A percentile compares a stretch with the other conserved stretches of the same genome.
These are phyloP conservation scores for Napeogenes sylphis DNA, from an alignment of 2,888 invertebrate species.

Conservation along the genomic window DNA sequence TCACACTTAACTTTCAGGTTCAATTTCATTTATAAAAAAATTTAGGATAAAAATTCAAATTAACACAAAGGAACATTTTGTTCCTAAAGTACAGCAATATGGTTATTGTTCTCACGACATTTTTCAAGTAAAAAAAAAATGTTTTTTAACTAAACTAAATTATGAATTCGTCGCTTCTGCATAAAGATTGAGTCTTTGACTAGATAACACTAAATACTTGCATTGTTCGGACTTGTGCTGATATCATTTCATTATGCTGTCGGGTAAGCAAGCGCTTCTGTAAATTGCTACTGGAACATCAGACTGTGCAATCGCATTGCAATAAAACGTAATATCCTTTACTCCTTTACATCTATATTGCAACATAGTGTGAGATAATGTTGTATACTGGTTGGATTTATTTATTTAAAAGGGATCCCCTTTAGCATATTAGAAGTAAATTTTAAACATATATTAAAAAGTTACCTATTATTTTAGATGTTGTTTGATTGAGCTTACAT, in stretches of 20 bases:
- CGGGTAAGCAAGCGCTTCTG: constrained; percentile 49
- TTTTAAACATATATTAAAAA: too few species aligned
- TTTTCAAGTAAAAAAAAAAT: neutral
- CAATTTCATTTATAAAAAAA: too few species aligned
- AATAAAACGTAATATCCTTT: constrained; percentile 24
- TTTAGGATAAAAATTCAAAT: neutral
- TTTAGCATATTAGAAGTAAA: neutral
- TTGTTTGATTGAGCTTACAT: too few species aligned
- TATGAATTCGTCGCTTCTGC: constrained; percentile 20
- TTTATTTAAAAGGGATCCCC: neutral
- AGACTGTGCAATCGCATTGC: constrained; percentile 26
- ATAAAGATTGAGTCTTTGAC: constrained; percentile 28
- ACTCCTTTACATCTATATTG: constrained; percentile 5
- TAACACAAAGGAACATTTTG: neutral
- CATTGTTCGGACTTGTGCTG: constrained; percentile 26
- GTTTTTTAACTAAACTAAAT: neutral
- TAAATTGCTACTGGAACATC: constrained; percentile 30
- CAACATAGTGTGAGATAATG: neutral
- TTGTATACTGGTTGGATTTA: neutral
- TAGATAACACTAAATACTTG: constrained; percentile 32
- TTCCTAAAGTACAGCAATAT: neutral
- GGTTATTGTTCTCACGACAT: neutral
- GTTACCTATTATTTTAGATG: too few species aligned
- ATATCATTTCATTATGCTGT: constrained; percentile 46
- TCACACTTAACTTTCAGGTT: too few species aligned